Base-by-base conservation (phyloP, 2,113 vertebrate species). In the Etia nguti region DNA sequence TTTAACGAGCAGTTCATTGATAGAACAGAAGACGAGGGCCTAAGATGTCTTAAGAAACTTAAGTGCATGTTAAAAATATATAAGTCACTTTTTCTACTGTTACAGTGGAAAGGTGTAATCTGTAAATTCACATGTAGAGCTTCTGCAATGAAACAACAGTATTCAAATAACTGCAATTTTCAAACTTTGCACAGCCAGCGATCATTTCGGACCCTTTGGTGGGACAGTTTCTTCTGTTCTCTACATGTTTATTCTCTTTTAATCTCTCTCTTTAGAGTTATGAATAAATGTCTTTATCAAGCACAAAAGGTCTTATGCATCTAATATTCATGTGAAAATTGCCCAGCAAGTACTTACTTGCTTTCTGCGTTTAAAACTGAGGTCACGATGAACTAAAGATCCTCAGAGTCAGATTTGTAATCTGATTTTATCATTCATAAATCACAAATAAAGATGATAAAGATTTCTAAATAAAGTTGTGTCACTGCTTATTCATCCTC, bases 21-120 rank as follows among this genome's bases (percentile, higher is more conserved):
- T 10, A 65, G 6, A 38, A n/a, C 34, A 38, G 60, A 65, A 65
- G 59, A 62, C 20, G 59, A 36, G 60, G 38, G 34, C 34, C 34
- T 0, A 34, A 38, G 20, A 65, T 65, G 60, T n/a, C 60, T 65
- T 65, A 65, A 38, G 29, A 1, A 65, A 65, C 29, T 12, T 38
- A 65, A 65, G 6, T 38, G 60, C 60, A n/a, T 6, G n/a, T 36
- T 0, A 36, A 65, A 16, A 11, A 65, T 0, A 18, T 6, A 36
- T 12, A 36, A 12, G 3, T 4, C 60, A 38, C 18, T 38, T 65
- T 65, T 65, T 65, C 60, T 38, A n/a, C 60, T 12, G 59, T 7
- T 36, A 62, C 16, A 20, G 57, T 16, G 0, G 57, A 60, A 34
- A 34, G 0, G 57, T 34, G 29, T 31, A 20, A 11, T 31, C 9